Conservation (phyloP, 92 coral and sea anemone genomes). For the Meandrina meandrites region DNA sequence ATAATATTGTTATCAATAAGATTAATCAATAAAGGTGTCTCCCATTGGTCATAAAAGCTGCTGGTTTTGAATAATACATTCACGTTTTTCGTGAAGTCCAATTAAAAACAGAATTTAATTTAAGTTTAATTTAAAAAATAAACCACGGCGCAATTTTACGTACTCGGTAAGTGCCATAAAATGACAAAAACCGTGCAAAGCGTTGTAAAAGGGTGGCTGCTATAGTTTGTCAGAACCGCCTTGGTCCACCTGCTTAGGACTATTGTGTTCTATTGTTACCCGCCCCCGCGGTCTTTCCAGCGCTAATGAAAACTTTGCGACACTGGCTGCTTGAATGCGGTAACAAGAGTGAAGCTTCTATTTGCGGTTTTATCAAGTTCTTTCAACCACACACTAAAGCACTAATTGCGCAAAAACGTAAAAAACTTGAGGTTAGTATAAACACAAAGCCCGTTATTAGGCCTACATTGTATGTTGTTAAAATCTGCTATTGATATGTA, state of each 20-base stretch:
- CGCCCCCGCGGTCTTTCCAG: background rate
- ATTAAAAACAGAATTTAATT: background rate
- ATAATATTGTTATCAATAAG: too few species aligned
- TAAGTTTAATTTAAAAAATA: background rate
- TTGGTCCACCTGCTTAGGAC: background rate
- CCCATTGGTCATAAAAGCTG: background rate
- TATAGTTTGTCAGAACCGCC: background rate
- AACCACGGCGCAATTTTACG: background rate
- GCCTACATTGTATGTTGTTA: background rate
- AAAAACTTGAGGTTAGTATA: constrained; percentile 1
- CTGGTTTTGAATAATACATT: background rate
- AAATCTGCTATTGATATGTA: background rate
- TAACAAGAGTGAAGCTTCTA: background rate
- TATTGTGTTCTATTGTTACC: background rate
- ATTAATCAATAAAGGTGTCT: background rate
- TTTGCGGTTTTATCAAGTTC: background rate
- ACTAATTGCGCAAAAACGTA: background rate
- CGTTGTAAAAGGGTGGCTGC: background rate
- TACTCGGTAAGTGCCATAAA: background rate
- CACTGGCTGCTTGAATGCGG: background rate
- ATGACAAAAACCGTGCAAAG: background rate
- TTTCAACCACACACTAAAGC: background rate
- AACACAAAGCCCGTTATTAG: background rate
- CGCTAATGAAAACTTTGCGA: background rate
- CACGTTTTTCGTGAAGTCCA: background rate